These are phyloP conservation scores for Cyphomyrmex costatus DNA, from an alignment of 1,140 invertebrate species.

Conservation along the genomic window DNA sequence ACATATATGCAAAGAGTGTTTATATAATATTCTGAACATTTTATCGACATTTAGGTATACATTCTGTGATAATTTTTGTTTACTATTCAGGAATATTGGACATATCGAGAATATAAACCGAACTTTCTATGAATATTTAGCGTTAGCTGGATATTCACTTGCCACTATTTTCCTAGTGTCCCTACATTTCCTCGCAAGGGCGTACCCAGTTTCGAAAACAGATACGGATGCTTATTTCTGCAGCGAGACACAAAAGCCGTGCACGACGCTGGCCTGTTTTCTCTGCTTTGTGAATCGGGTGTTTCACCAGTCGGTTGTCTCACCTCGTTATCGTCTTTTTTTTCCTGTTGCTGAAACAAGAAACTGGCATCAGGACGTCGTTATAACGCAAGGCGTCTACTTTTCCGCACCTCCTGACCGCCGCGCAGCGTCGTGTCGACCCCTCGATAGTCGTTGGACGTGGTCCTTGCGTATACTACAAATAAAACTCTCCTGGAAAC, in stretches of 20 bases:
- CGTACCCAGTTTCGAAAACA: neutral
- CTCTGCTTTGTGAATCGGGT: constrained; percentile 73
- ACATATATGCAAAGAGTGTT: too few species aligned
- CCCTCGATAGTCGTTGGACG: constrained; percentile 61
- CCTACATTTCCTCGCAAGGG: neutral
- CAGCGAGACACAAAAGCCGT: constrained; percentile 28
- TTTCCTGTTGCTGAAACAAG: constrained; percentile 82
- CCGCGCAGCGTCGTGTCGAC: constrained; percentile 67
- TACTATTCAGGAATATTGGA: too few species aligned
- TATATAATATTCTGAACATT: too few species aligned
- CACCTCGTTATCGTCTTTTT: constrained; percentile 79
- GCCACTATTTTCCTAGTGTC: too few species aligned
- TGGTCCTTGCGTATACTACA: constrained; percentile 80
- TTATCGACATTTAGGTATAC: too few species aligned
- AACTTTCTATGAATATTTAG: too few species aligned
- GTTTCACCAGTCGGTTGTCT: constrained; percentile 65
- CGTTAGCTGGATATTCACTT: neutral
- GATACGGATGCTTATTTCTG: constrained; percentile 36
- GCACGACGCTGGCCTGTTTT: constrained; percentile 20
- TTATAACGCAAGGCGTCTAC: constrained; percentile 79
- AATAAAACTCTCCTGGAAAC: constrained; percentile 84
- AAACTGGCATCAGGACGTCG: constrained; percentile 83
- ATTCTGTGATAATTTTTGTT: too few species aligned
- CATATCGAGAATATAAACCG: too few species aligned
- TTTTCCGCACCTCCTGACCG: constrained; percentile 63